Evolutionary conservation across 2,888 invertebrate species (phyloP).

Genomic region (Bugulina stolonifera): DNA sequence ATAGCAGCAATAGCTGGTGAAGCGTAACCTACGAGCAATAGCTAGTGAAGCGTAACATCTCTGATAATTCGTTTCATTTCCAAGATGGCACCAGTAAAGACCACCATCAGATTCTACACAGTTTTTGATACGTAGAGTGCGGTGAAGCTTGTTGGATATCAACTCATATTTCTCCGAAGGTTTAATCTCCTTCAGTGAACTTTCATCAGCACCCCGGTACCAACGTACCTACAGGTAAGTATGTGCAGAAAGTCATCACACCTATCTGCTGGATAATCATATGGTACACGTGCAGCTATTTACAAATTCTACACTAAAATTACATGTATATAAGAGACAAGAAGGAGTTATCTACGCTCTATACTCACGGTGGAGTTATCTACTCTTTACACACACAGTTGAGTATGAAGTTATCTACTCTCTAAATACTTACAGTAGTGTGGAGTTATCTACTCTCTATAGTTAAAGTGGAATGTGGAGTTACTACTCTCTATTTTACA

Average conservation of each 20-base stretch:
- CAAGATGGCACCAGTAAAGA: constrained; percentile 71
- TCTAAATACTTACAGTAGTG: no score
- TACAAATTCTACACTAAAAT: no score
- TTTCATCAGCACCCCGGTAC: constrained; percentile 4
- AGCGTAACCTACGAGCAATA: constrained; percentile 5
- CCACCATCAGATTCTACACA: constrained; percentile 93
- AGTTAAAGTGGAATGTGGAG: no score
- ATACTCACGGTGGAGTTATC: no score
- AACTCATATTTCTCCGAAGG: constrained; percentile 58
- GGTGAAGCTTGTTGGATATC: constrained; percentile 83
- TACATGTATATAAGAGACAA: neutral
- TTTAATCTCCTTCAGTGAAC: constrained; percentile 29
- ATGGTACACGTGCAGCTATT: no score
- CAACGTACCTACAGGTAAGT: constrained; percentile 1
- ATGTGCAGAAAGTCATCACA: neutral
- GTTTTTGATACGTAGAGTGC: constrained; percentile 87
- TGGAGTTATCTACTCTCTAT: no score
- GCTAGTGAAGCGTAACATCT: neutral
- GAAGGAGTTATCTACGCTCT: no score
- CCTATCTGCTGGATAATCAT: no score
- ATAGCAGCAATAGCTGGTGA: no score
- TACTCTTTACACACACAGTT: no score
- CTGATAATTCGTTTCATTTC: neutral
- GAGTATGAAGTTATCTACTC: no score
- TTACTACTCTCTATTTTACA: no score